phyloP scores from a whole-genome alignment of 2,113 vertebrate genomes.

The Saguinus imperator region DNA sequence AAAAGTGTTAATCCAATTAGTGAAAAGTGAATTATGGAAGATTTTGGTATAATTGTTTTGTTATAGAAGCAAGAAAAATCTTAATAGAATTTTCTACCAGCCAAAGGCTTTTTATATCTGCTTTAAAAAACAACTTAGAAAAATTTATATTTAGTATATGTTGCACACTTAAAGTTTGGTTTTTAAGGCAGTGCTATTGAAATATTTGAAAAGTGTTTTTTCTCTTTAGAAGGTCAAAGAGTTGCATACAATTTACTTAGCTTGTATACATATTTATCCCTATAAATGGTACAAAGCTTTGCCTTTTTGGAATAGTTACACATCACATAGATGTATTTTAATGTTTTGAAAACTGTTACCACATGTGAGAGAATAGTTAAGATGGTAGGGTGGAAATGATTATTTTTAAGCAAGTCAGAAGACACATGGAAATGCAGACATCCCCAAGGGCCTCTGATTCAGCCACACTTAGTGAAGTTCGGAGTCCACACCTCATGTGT shows the following conservation, averaged over 20 bases:
- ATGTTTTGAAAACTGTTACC: neutral
- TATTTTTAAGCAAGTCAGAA: neutral
- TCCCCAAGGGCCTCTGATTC: neutral
- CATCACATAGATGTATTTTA: neutral
- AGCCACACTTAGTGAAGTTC: neutral
- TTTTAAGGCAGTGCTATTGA: neutral
- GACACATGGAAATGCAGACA: neutral
- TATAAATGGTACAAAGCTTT: neutral
- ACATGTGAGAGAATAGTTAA: neutral
- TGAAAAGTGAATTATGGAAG: neutral
- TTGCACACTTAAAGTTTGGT: constrained; percentile 3
- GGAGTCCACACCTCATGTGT: neutral
- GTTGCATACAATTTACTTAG: neutral
- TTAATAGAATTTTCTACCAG: neutral
- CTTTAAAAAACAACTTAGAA: constrained; percentile 21
- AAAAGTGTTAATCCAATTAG: constrained; percentile 34
- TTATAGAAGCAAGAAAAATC: neutral
- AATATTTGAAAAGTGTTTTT: neutral
- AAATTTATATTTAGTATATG: neutral
- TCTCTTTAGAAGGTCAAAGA: neutral
- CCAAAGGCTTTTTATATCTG: neutral
- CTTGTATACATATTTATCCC: neutral
- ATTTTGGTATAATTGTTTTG: neutral
- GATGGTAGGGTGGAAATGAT: neutral
- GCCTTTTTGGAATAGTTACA: neutral